These are phyloP conservation scores for Parasteatoda lunata DNA, from an alignment of 2,888 invertebrate species.

Conservation along the genomic window DNA sequence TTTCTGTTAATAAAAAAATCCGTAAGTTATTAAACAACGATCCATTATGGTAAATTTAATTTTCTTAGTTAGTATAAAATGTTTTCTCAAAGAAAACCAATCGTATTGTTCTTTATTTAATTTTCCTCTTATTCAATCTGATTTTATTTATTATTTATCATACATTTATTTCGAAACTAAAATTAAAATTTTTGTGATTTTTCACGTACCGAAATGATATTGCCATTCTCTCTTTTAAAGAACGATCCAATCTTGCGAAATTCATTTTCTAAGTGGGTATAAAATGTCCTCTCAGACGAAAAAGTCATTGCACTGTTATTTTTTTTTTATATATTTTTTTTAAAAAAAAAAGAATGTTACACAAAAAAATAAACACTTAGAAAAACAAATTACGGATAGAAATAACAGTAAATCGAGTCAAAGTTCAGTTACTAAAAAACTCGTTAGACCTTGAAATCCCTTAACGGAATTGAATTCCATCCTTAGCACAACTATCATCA, in stretches of 20 bases:
- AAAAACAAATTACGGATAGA: conserved; percentile 59
- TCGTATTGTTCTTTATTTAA: too few relatives aligned
- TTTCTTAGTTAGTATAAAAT: too few relatives aligned
- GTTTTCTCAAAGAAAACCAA: too few relatives aligned
- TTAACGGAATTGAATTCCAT: conserved; percentile 63
- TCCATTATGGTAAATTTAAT: too few relatives aligned
- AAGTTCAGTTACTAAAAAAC: conserved; percentile 67
- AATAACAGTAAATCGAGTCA: conserved; percentile 66
- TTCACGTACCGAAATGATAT: too few relatives aligned
- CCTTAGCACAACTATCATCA: neutral
- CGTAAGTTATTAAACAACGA: too few relatives aligned
- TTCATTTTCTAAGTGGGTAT: conserved; percentile 62
- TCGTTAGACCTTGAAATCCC: conserved; percentile 66
- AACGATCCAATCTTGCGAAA: conserved; percentile 25
- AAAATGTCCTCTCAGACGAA: conserved; percentile 14
- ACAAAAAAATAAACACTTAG: conserved; percentile 19
- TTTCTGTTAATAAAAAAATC: too few relatives aligned
- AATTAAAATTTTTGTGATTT: too few relatives aligned
- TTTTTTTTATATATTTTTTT: neutral
- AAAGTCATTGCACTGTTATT: conserved; percentile 9
- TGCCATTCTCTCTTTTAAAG: neutral
- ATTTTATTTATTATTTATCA: too few relatives aligned
- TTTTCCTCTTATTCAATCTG: too few relatives aligned
- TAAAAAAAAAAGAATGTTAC: neutral
- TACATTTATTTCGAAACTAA: too few relatives aligned